A percentile compares a stretch with the other conserved stretches of the same genome.
Conservation (phyloP, 1,140 invertebrate genomes). For the Drosophila suzukii region DNA sequence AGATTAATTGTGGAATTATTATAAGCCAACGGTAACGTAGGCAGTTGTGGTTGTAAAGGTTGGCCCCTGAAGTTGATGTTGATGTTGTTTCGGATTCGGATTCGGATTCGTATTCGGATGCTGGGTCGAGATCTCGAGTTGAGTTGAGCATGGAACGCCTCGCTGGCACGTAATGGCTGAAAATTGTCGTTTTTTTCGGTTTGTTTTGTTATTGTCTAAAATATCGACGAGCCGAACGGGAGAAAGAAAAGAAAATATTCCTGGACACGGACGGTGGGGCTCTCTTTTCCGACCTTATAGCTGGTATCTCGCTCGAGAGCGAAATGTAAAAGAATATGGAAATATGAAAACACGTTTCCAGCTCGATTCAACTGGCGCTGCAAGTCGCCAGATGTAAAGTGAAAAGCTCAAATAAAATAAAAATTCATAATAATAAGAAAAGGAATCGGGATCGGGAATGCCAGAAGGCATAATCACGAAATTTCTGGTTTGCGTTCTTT, state of each 20-base stretch:
- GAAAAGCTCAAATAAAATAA: conserved; percentile 65
- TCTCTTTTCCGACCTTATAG: conserved; percentile 6
- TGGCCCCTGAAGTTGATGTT: conserved; percentile 33
- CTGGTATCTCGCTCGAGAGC: conserved; percentile 24
- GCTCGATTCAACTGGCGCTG: background rate
- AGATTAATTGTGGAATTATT: conserved; percentile 76
- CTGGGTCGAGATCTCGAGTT: conserved; percentile 9
- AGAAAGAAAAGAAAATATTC: conserved; percentile 41
- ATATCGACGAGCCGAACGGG: conserved; percentile 14
- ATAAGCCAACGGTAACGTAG: conserved; percentile 66
- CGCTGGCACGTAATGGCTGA: conserved; percentile 54
- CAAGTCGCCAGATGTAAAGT: conserved; percentile 45
- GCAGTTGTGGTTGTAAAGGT: conserved; percentile 55
- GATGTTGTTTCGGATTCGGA: conserved; percentile 28
- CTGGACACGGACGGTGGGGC: conserved; percentile 10
- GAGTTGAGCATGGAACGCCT: conserved; percentile 24
- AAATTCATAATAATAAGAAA: conserved; percentile 58
- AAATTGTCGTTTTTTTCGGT: conserved; percentile 34
- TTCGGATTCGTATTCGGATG: conserved; percentile 6
- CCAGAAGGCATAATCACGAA: conserved; percentile 34
- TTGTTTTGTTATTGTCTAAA: conserved; percentile 25
- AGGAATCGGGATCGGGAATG: conserved; percentile 12
- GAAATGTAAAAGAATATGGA: conserved; percentile 69
- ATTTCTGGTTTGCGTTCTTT: conserved; percentile 12
- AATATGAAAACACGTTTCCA: conserved; percentile 74